phyloP scores from a whole-genome alignment of 2,113 vertebrate species.

The Alethe diademata region DNA sequence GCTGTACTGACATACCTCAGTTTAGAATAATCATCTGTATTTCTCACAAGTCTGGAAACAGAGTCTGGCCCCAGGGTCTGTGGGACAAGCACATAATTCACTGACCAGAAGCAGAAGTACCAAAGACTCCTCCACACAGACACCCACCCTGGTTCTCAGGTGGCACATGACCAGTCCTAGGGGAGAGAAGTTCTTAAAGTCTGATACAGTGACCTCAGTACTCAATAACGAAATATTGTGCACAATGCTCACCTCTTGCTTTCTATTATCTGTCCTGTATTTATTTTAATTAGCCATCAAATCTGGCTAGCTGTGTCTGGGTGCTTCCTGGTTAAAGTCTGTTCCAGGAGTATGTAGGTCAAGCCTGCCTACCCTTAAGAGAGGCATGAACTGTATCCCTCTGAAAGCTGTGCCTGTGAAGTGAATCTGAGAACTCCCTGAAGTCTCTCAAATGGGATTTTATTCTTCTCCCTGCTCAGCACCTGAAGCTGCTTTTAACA shows the following conservation, averaged over 20 bases:
- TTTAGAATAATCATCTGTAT: neutral
- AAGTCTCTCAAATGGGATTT: neutral
- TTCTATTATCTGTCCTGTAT: neutral
- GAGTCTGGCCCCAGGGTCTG: too few relatives aligned
- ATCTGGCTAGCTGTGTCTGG: neutral
- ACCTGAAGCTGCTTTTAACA: constrained; percentile 13
- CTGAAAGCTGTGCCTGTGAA: neutral
- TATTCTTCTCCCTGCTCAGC: neutral
- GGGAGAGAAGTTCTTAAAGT: neutral
- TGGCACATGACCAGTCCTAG: neutral
- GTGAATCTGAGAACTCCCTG: neutral
- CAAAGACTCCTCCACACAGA: neutral
- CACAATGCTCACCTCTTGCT: neutral
- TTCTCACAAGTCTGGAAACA: neutral
- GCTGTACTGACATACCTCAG: neutral
- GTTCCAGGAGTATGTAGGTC: neutral
- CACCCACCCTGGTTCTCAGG: neutral
- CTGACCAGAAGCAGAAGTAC: neutral
- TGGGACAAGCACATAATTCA: neutral
- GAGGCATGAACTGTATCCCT: neutral
- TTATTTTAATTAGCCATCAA: neutral
- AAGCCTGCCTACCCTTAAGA: neutral
- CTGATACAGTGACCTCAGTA: neutral
- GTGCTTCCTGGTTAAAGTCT: neutral
- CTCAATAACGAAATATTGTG: neutral